Conservation (phyloP, 2,113 vertebrate genomes). For the Muntiacus muntjak region DNA sequence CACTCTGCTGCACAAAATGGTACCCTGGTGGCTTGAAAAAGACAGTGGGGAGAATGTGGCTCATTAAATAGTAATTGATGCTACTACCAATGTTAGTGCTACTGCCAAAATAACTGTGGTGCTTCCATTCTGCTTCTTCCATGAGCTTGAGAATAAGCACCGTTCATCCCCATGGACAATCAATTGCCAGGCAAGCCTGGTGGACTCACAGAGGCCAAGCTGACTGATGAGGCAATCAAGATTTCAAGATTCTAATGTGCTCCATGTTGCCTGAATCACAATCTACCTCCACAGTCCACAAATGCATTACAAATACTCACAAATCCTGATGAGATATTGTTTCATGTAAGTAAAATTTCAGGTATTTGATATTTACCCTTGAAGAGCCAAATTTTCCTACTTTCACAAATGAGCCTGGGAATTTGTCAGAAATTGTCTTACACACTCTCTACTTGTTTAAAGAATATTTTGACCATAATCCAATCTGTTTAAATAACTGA, state of each 20-base stretch:
- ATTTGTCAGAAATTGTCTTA: not conserved
- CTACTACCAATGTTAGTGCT: not conserved
- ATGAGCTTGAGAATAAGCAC: not conserved
- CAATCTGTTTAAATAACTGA: not conserved
- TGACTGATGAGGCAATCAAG: not conserved
- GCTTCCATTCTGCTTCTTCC: slow-evolving; percentile 4
- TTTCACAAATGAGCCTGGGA: not conserved
- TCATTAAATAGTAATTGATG: slow-evolving; percentile 59
- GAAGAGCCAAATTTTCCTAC: not conserved
- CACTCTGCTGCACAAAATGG: slow-evolving; percentile 42
- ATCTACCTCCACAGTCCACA: not conserved
- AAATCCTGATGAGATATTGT: not conserved
- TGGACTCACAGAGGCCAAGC: not conserved
- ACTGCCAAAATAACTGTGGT: not conserved
- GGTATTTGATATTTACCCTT: not conserved
- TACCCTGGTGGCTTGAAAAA: slow-evolving; percentile 41
- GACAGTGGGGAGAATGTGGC: slow-evolving; percentile 24
- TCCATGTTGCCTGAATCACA: not conserved
- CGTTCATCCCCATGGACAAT: not conserved
- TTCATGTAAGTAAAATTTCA: not conserved
- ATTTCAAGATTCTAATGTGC: not conserved
- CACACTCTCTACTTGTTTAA: not conserved
- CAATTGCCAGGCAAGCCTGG: not conserved
- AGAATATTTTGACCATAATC: not conserved
- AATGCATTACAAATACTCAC: not conserved